Conservation (phyloP, 2,888 invertebrate species). For the Caenorhabditis sp. region DNA sequence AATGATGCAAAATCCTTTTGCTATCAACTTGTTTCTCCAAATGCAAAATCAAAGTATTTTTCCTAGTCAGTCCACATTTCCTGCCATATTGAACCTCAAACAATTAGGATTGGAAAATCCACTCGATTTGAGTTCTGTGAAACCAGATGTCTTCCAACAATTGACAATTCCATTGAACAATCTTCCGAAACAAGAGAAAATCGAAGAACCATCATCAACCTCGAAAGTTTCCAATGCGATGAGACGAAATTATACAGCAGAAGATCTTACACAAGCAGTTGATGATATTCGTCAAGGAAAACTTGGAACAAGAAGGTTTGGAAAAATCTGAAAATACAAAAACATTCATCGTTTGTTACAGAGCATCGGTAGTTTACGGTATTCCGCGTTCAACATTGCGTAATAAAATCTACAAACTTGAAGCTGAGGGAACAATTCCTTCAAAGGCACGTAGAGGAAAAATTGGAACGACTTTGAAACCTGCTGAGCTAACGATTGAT, state of each 20-base stretch:
- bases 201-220: neutral
- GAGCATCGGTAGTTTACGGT: slow-evolving; percentile 93
- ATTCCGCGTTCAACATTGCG: slow-evolving; percentile 94
- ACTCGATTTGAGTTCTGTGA: slow-evolving; percentile 38
- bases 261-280: slow-evolving; percentile 90
- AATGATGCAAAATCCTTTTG: slow-evolving; percentile 28
- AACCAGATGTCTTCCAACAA: slow-evolving; percentile 5
- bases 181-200: slow-evolving; percentile 27
- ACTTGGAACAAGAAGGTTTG: slow-evolving; percentile 72
- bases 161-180: slow-evolving; percentile 13
- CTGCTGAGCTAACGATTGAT: neutral
- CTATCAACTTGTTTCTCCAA: slow-evolving; percentile 29
- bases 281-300: slow-evolving; percentile 74
- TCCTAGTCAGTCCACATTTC: neutral
- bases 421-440: slow-evolving; percentile 51
- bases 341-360: slow-evolving; percentile 13
- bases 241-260: slow-evolving; percentile 89
- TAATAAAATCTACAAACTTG: slow-evolving; percentile 81
- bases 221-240: slow-evolving; percentile 8
- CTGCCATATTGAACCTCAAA: neutral
- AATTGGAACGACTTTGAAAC: slow-evolving; percentile 1
- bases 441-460: slow-evolving; percentile 30
- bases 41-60: slow-evolving; percentile 26
- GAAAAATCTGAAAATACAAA: slow-evolving; percentile 71
- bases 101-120: slow-evolving; percentile 21